These are phyloP conservation scores for sheep (Ovis aries) DNA, from an alignment of 2,113 vertebrate genomes.

Conservation along the genomic window ARS-UI_Ramb_v3.0 NC_056061.1:24829501-24830000, in stretches of 20 bases:
- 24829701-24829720: background rate
- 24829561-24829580: background rate
- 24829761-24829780: background rate
- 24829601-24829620: background rate
- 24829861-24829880: background rate
- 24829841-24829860: fast-evolving
- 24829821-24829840: background rate
- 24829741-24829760: background rate
- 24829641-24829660: background rate
- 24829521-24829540: too few relatives aligned
- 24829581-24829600: background rate
- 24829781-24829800: background rate
- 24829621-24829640: background rate
- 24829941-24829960: background rate
- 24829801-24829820: background rate
- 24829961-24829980: background rate
- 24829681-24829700: background rate
- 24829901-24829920: background rate
- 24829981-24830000: background rate
- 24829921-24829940: background rate
- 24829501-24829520: too few relatives aligned
- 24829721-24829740: background rate
- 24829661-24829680: background rate
- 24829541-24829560: too few relatives aligned
- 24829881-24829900: background rate